Base-by-base conservation (phyloP, 2,888 invertebrate genomes). In the Phorcus lineatus region DNA sequence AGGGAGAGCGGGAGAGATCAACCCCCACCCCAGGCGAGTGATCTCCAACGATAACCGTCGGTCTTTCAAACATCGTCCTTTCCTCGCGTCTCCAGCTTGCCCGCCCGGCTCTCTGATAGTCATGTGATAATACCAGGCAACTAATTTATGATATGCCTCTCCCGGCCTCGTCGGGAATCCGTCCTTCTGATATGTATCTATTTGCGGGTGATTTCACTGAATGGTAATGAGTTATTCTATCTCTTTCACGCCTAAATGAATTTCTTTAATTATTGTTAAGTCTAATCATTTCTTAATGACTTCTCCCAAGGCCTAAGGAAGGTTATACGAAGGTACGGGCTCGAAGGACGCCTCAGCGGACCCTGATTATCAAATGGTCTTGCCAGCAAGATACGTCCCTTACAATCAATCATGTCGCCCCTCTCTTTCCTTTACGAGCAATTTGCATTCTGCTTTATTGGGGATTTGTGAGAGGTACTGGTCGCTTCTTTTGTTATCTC, bases 261-360 rank as follows among this genome's bases (percentile, higher is more conserved):
- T 74, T 78, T 67, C 70, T 67, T 54, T 78, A 78, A 78, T 78
- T 78, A 78, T 36, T 52, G 70, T 52, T 78, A 78, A 78, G 22
- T 36, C 70, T 78, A 67, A 78, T 78, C 70, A 78, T 52, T 78
- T 78, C 67, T 67, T 78, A 78, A 78, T 70, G 62, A 67, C 52
- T 28, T 52, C 70, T 53, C 78, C 67, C 70, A 53, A 66, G 78
- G 77, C 62, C 62, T 62, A 16, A 9, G 6, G 62, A 11, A 16
- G 28, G 62, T 17, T 16, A 16, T 28, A 62, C 16, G 28, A 28
- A 24, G 28, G 13, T 62, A 28, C 62, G 24, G 28, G 62, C 24
- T 28, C 24, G 24, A 0, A 24, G 16, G 24, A 13, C 28, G 62
- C 28, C 62, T 62, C 24, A 16, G 16, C 6, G 62, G 13, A 16